phyloP scores from a whole-genome alignment of 2,888 invertebrate genomes.

The Perizoma flavofasciatum region DNA sequence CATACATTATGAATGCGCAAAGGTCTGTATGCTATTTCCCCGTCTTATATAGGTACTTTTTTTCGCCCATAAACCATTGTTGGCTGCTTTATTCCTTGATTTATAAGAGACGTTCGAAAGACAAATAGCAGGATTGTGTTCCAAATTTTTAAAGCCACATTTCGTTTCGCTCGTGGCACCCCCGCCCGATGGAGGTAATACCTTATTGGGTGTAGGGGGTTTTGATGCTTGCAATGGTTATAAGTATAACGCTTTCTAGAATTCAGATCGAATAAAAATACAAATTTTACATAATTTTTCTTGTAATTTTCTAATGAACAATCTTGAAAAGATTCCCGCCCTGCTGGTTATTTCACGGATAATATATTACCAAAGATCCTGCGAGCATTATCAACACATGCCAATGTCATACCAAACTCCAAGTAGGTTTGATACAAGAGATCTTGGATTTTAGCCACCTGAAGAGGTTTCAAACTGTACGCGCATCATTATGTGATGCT shows the following conservation, averaged over 20 bases:
- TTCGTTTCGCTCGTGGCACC: constrained; percentile 85
- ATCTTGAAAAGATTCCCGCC: too few species aligned
- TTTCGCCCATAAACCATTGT: constrained; percentile 85
- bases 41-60: constrained; percentile 82
- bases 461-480: too few species aligned
- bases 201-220: constrained; percentile 58
- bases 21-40: constrained; percentile 80
- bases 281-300: too few species aligned
- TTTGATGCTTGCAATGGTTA: constrained; percentile 58
- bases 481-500: too few species aligned
- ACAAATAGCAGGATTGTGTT: constrained; percentile 91
- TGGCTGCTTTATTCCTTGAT: constrained; percentile 87
- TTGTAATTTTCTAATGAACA: too few species aligned
- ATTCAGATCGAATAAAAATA: too few species aligned
- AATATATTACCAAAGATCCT: too few species aligned
- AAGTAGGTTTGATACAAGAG: too few species aligned
- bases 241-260: constrained; percentile 6
- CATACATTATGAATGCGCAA: constrained; percentile 77
- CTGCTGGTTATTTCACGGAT: too few species aligned
- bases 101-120: constrained; percentile 89
- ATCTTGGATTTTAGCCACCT: too few species aligned
- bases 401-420: too few species aligned
- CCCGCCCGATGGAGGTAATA: constrained; percentile 64
- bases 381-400: too few species aligned
- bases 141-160: constrained; percentile 91